These are phyloP conservation scores for Erinaceus europaeus DNA, from an alignment of 2,113 vertebrate species.

Conservation along the genomic window DNA sequence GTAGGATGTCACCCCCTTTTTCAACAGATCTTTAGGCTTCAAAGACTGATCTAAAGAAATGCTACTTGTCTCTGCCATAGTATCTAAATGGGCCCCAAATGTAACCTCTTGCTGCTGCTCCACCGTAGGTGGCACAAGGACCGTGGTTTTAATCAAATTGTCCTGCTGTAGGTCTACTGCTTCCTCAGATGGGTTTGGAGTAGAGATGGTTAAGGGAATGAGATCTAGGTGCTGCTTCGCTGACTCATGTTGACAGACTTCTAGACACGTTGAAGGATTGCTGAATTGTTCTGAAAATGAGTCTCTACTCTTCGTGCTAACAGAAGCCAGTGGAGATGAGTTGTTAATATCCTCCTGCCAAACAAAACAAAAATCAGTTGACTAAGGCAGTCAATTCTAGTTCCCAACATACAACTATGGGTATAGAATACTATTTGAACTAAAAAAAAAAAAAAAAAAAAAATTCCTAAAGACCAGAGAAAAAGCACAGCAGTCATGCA, in stretches of 20 bases:
- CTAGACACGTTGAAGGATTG: slow-evolving; percentile 1
- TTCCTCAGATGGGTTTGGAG: slow-evolving; percentile 14
- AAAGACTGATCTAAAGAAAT: slow-evolving; percentile 33
- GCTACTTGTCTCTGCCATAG: not conserved
- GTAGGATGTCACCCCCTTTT: not conserved
- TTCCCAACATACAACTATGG: not conserved
- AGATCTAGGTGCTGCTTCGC: slow-evolving; percentile 15
- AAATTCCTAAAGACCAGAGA: too few species aligned
- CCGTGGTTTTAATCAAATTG: not conserved
- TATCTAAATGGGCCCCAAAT: not conserved
- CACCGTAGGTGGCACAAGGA: not conserved
- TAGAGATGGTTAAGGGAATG: slow-evolving; percentile 37
- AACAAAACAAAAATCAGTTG: slow-evolving; percentile 49
- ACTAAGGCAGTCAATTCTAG: not conserved
- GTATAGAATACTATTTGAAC: not conserved
- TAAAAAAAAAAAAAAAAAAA: not conserved
- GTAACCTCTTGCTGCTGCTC: slow-evolving; percentile 29
- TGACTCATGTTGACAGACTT: slow-evolving; percentile 32
- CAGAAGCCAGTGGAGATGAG: slow-evolving; percentile 3
- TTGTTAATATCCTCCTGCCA: slow-evolving; percentile 43
- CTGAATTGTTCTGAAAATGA: slow-evolving; percentile 32
- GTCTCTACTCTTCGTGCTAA: slow-evolving; percentile 20
- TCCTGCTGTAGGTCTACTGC: not conserved
- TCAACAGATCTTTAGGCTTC: not conserved
- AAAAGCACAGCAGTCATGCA: too few species aligned